Conservation (phyloP, 2,888 invertebrate genomes). For the Autographa pulchrina region DNA sequence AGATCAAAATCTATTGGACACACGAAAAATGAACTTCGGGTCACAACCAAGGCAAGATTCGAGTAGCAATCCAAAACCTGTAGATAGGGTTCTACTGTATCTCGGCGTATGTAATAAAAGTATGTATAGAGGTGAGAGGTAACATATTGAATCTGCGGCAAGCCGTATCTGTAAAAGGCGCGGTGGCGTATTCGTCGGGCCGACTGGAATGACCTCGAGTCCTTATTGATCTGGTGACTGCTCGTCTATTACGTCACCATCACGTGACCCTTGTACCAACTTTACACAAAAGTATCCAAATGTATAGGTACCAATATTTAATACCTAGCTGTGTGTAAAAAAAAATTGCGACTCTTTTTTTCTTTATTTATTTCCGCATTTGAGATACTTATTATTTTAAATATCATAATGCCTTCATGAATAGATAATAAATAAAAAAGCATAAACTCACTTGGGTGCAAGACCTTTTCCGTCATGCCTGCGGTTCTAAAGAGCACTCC, state of each 20-base stretch:
- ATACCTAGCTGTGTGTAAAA: neutral
- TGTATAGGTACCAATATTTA: neutral
- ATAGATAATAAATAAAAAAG: conserved; percentile 67
- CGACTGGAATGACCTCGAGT: conserved; percentile 83
- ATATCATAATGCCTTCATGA: neutral
- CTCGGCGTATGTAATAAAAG: conserved; percentile 26
- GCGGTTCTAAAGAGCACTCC: conserved; percentile 88
- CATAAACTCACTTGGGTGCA: conserved; percentile 93
- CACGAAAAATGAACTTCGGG: neutral
- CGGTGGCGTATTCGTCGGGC: conserved; percentile 69
- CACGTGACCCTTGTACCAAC: conserved; percentile 70
- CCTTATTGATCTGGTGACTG: conserved; percentile 85
- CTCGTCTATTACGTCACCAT: conserved; percentile 77
- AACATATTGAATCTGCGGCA: conserved; percentile 48
- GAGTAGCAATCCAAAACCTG: conserved; percentile 27
- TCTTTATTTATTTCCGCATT: neutral
- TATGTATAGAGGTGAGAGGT: conserved; percentile 53
- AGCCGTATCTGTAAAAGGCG: conserved; percentile 65
- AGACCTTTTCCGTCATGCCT: conserved; percentile 95
- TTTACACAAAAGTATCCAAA: conserved; percentile 28
- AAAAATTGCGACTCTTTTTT: neutral
- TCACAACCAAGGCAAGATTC: conserved; percentile 29
- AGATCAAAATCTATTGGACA: conserved; percentile 32
- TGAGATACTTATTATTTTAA: neutral
- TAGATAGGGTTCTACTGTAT: conserved; percentile 31